Conservation (phyloP, 2,113 vertebrate species). For the Acrocephalus kingi region DNA sequence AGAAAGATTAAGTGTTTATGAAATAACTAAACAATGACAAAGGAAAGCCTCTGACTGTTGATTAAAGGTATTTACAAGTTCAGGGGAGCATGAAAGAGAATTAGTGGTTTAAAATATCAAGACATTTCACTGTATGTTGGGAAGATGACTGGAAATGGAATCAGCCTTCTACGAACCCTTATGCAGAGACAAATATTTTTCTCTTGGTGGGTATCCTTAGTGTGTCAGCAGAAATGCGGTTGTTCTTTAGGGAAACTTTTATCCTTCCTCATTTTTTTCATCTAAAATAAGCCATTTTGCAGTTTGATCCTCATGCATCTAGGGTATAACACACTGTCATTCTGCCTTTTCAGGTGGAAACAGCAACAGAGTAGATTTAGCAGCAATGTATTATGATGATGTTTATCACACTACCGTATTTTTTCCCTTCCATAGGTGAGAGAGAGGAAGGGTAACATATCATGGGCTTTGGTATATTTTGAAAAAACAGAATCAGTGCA, state of each 20-base stretch:
- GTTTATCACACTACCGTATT: neutral
- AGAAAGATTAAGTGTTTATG: neutral
- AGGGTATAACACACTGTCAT: neutral
- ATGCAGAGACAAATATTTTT: neutral
- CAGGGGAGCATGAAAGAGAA: neutral
- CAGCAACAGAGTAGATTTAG: neutral
- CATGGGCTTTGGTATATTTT: neutral
- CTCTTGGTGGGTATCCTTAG: neutral
- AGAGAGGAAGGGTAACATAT: neutral
- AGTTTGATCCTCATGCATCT: neutral
- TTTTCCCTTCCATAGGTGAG: neutral
- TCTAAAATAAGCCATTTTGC: neutral
- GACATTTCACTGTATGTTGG: neutral
- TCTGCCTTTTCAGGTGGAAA: neutral
- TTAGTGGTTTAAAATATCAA: neutral
- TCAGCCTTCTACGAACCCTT: neutral
- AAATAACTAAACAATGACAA: neutral
- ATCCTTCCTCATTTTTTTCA: neutral
- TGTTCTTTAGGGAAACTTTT: neutral
- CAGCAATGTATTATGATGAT: neutral
- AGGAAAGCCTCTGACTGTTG: neutral
- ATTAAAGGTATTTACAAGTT: neutral
- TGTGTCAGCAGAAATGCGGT: neutral
- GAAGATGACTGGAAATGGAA: neutral
- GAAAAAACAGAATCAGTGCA: neutral